Evolutionary conservation across 1,140 invertebrate species (phyloP), one percentile per base, ranked within the genome.

Genomic region (Diprion similis): DNA sequence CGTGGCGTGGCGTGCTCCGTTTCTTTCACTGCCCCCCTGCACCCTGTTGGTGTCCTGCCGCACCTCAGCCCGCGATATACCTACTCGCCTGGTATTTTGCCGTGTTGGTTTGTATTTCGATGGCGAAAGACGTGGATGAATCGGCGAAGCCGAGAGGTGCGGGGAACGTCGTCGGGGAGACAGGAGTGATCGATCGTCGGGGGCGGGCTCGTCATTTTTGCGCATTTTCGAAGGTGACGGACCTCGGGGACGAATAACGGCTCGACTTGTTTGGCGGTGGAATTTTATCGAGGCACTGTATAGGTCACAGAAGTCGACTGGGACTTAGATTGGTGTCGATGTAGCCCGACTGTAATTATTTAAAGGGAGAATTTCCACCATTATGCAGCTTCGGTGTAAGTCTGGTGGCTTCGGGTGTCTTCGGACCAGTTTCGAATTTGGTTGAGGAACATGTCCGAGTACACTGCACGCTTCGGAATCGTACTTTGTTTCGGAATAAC

Each of bases 71-170:
- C 11, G 51, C 24, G 24, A 37, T 37, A 37, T 37, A 4, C 24
- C 24, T 3, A 37, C 24, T 37, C 24, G 24, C 24, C 82, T 83
- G 81, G 72, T 78, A 77, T 81, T 80, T 84, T 81, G 78, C 78
- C 79, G 66, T 74, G 76, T 37, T 1, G 24, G 24, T 37, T 37
- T 37, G 24, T 37, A 37, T 37, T 6, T 37, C 24, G 24, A 37
- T 37, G 24, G 24, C 24, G 24, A 37, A 37, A 37, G 24, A 3
- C 24, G 24, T 6, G 24, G 24, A 37, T 37, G 24, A 8, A 19
- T 11, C 15, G 18, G 18, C 11, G 18, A 82, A 82, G 81, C 72
- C 78, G 75, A 82, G 17, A 17, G 75, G 67, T 18, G 75, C 71
- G 75, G 70, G 24, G 24, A 37, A 37, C 24, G 24, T 37, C 24